Evolutionary conservation across 2,113 vertebrate species (phyloP), one percentile per base, ranked within the genome.

Genomic region (Hiodon tergisus): DNA sequence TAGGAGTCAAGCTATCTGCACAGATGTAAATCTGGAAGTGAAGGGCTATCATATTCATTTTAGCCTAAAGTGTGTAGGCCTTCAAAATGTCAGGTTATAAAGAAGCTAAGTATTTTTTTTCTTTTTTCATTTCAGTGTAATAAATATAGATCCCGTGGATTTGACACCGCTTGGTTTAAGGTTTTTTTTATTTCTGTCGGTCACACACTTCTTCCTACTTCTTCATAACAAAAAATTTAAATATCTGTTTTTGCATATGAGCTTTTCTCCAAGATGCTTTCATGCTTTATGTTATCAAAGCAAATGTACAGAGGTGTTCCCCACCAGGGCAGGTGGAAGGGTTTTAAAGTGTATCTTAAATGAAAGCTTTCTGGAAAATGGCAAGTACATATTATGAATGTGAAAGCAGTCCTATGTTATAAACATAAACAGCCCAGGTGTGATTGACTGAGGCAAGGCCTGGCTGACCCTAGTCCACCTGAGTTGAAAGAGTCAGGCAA

Each of bases 11-110:
- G 82, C 69, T 77, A 76, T 78, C 82, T 75, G 74, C 72, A 61
- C 76, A 72, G 82, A 84, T 79, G 79, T 78, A 67, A 80, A 78
- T 58, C 80, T 85, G 86, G 85, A 83, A 80, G 83, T 70, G 83
- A 80, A 82, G 79, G 68, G 75, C 73, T 80, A 78, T 80, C 63
- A 51, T 66, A 16, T 60, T 67, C 6, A 62, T 54, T 78, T 75
- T 69, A 69, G 72, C 75, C 57, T 57, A 17, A 68, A 78, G 70
- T 57, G 70, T 58, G 72, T 55, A 76, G 74, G 60, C 50, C 74
- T 74, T 76, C 61, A 71, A 65, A 71, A 72, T 78, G 80, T 81
- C 78, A 78, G 74, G 48, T 54, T 63, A 75, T 77, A 48, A 67
- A 46, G 52, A 9, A 6, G 62, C 53, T 51, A n/a, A 11, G 11